Base-by-base conservation (phyloP, 2,888 invertebrate species). In the Drosophila tanythrix region DNA sequence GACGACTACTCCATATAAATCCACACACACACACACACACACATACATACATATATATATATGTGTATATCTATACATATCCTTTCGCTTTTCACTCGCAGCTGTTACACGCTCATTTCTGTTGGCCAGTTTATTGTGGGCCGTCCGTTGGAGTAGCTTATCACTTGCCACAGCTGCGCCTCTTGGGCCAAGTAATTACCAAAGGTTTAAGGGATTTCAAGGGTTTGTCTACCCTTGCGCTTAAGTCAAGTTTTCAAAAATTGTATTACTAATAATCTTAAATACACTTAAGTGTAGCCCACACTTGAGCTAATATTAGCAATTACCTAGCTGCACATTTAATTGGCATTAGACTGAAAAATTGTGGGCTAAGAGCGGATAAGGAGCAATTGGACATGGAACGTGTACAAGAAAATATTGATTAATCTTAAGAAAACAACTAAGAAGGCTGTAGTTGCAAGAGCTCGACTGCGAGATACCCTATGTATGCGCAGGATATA, bases 151-250 rank as follows among this genome's bases (percentile, higher is more conserved):
- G 58, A 71, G 69, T 63, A 68, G 80, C 86, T 76, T 79, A 84
- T 79, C 62, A 64, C 71, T 65, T 67, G 50, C 73, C 70, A 51
- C 83, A 84, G 83, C 83, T 88, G 87, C 62, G 81, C 0, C 40
- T 63, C 55, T 61, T 40, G 58, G 43, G 27, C 18, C n/a, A 66
- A 72, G 55, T 80, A 82, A 83, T 88, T 82, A 73, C 71, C 75
- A 70, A 70, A 64, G 77, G 70, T 63, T 82, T 88, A 74, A 62
- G 56, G 61, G 74, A 71, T 76, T 74, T 66, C 55, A 66, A 64
- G 69, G 55, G 53, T 46, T 25, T 46, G 46, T 15, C 15, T 60
- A 57, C 50, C 29, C 60, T 25, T 29, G 48, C 43, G 61, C 52
- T 31, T 43, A 61, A 61, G 46, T 55, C 33, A 60, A n/a, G 38